Conservation (phyloP, 2,888 invertebrate genomes). For the Xestia c-nigrum region DNA sequence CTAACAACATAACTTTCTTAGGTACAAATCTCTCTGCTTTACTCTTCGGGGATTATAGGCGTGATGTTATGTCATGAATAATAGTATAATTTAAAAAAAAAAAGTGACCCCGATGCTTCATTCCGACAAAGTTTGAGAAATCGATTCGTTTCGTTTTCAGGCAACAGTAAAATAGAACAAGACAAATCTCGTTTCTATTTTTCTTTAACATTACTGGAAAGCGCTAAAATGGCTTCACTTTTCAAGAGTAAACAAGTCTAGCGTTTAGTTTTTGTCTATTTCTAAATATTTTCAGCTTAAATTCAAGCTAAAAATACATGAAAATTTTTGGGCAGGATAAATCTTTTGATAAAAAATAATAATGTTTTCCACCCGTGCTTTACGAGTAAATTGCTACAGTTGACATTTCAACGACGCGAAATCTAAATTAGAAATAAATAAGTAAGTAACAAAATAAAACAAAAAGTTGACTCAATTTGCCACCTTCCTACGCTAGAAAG, state of each 20-base stretch:
- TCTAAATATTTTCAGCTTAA: not conserved
- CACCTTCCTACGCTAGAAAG: not conserved
- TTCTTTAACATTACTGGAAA: not conserved
- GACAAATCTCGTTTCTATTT: not conserved
- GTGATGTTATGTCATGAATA: too few species aligned
- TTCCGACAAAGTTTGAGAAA: not conserved
- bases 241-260: not conserved
- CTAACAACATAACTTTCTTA: too few species aligned
- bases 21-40: too few species aligned
- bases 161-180: not conserved
- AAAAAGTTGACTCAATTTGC: not conserved
- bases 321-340: not conserved
- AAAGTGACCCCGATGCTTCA: too few species aligned
- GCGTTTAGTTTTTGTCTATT: not conserved
- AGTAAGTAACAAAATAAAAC: not conserved
- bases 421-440: not conserved
- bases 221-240: not conserved
- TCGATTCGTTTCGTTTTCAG: too few species aligned
- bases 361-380: not conserved
- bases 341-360: not conserved
- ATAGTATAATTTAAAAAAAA: too few species aligned
- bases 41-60: too few species aligned
- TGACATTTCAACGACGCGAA: not conserved
- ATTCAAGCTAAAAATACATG: not conserved
- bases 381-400: too few species aligned